Evolutionary conservation across 2,113 vertebrate species (phyloP).

Genomic region (Gadus chalcogrammus): DNA sequence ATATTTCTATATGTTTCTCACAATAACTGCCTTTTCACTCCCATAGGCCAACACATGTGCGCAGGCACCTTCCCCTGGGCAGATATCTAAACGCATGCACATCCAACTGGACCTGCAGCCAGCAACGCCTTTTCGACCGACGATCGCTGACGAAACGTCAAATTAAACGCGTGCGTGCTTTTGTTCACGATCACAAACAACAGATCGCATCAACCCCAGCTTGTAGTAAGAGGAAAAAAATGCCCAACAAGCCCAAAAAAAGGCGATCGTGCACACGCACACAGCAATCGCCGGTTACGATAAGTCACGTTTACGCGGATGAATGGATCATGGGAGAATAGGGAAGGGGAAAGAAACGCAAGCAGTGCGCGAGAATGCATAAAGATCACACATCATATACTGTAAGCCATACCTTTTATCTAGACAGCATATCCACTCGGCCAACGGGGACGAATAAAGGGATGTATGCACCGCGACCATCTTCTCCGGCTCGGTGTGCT

Average conservation of each 20-base stretch:
- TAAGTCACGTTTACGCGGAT: constrained; percentile 47
- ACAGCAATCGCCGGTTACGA: constrained; percentile 49
- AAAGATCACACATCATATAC: neutral
- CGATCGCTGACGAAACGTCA: neutral
- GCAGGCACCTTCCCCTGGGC: constrained; percentile 11
- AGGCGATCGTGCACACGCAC: constrained; percentile 29
- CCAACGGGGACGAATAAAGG: constrained; percentile 78
- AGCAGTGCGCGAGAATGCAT: constrained; percentile 3
- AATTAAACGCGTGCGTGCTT: neutral
- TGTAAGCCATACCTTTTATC: constrained; percentile 85
- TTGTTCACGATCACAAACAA: constrained; percentile 6
- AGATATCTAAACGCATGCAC: constrained; percentile 41
- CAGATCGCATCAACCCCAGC: neutral
- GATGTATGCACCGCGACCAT: constrained; percentile 90
- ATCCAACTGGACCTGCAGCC: constrained; percentile 41
- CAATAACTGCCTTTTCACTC: too few species aligned
- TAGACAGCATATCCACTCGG: constrained; percentile 93
- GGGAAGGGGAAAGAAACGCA: constrained; percentile 5
- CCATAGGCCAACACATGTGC: constrained; percentile 43
- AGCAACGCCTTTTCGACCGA: constrained; percentile 61
- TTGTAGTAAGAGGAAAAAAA: neutral
- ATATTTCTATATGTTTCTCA: too few species aligned
- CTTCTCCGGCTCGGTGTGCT: constrained; percentile 59
- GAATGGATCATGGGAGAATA: constrained; percentile 32
- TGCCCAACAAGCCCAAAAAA: neutral